phyloP scores from a whole-genome alignment of 2,797 vertebrate species.

The Holocentrus rufus region DNA sequence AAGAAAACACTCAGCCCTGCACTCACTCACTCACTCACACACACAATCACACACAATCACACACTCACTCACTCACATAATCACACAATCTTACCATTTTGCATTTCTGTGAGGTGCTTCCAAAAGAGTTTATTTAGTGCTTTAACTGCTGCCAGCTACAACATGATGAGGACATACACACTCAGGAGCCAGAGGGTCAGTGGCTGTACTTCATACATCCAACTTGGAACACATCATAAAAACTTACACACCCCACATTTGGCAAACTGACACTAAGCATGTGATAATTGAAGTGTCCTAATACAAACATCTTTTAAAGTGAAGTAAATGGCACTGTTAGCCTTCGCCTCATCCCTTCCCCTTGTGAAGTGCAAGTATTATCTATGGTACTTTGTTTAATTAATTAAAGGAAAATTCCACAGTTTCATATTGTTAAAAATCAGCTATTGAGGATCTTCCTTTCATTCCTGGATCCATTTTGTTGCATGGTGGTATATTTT shows the following conservation, averaged over 20 bases:
- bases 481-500: too few species aligned
- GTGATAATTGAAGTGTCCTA: not conserved
- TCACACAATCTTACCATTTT: not conserved
- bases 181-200: not conserved
- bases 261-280: not conserved
- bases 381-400: too few species aligned
- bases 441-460: too few species aligned
- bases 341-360: too few species aligned
- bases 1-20: slow-evolving; percentile 67
- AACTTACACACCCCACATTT: not conserved
- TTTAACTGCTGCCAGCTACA: not conserved
- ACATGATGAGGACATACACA: not conserved
- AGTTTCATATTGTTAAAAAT: too few species aligned
- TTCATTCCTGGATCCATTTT: too few species aligned
- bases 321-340: not conserved
- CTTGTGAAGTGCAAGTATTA: too few species aligned
- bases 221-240: not conserved
- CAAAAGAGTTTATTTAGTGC: not conserved
- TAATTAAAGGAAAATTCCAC: too few species aligned
- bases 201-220: not conserved
- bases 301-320: not conserved
- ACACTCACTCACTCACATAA: not conserved
- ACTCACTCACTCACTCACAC: not conserved
- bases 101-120: not conserved
- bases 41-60: not conserved